Evolutionary conservation across 2,888 invertebrate species (phyloP).

Genomic region (Muschampia plurimacula): DNA sequence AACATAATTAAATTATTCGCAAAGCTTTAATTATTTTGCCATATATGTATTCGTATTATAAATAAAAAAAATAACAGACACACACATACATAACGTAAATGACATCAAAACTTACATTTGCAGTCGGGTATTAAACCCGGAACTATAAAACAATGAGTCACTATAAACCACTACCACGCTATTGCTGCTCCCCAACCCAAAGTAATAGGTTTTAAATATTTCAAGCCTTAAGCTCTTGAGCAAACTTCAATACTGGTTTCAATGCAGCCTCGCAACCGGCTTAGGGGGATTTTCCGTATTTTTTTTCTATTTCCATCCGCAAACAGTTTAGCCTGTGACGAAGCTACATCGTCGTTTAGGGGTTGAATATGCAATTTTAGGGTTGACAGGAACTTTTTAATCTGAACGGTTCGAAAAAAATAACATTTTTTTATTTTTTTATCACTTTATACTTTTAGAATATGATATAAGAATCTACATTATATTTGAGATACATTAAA

Average conservation of each 20-base stretch:
- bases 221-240: background rate
- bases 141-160: too few relatives aligned
- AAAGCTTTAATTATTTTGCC: too few relatives aligned
- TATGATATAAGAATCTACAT: too few relatives aligned
- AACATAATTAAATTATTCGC: too few relatives aligned
- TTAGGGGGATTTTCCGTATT: background rate
- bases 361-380: constrained; percentile 4
- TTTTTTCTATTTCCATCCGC: background rate
- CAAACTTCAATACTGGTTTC: background rate
- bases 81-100: too few relatives aligned
- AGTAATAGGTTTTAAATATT: constrained; percentile 2
- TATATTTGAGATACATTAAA: too few relatives aligned
- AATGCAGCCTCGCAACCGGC: background rate
- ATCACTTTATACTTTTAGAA: too few relatives aligned
- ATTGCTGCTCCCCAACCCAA: background rate
- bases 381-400: background rate
- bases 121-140: too few relatives aligned
- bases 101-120: too few relatives aligned
- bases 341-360: constrained; percentile 2
- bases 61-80: too few relatives aligned
- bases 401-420: background rate
- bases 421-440: too few relatives aligned
- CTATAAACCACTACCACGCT: background rate
- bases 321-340: background rate
- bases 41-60: too few relatives aligned